A percentile compares a stretch with the other conserved stretches of the same genome.
phyloP scores from a whole-genome alignment of 2,888 invertebrate species.

The Dilophus febrilis region DNA sequence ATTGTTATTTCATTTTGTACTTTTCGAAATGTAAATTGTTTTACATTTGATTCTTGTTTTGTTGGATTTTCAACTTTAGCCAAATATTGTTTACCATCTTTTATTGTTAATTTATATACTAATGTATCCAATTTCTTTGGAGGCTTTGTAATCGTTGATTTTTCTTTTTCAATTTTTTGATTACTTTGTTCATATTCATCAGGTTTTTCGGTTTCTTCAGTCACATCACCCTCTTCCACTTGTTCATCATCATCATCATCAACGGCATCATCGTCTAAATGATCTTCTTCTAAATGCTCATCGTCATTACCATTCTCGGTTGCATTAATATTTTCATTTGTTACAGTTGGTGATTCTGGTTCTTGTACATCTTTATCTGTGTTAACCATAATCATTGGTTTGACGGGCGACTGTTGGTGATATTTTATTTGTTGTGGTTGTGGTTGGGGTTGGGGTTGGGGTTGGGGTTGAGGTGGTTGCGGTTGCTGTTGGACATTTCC shows the following conservation, averaged over 20 bases:
- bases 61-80: constrained; percentile 19
- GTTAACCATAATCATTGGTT: not conserved
- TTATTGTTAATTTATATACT: constrained; percentile 47
- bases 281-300: too few relatives aligned
- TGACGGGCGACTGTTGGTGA: constrained; percentile 9
- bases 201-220: not conserved
- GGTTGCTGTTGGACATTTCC: constrained; percentile 2
- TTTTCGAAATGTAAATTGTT: too few relatives aligned
- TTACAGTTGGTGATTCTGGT: not conserved
- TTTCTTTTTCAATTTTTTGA: not conserved
- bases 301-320: not conserved
- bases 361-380: not conserved
- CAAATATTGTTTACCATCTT: constrained; percentile 55
- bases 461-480: constrained; percentile 3
- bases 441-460: constrained; percentile 6
- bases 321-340: not conserved
- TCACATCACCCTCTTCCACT: not conserved
- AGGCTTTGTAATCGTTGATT: constrained; percentile 1
- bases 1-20: too few relatives aligned
- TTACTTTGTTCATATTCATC: not conserved
- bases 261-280: too few relatives aligned
- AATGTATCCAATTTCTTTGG: constrained; percentile 20
- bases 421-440: constrained; percentile 10
- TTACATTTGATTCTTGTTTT: too few relatives aligned
- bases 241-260: too few relatives aligned